Evolutionary conservation across 2,797 vertebrate species (phyloP).

Genomic region (Silurus aristotelis): DNA sequence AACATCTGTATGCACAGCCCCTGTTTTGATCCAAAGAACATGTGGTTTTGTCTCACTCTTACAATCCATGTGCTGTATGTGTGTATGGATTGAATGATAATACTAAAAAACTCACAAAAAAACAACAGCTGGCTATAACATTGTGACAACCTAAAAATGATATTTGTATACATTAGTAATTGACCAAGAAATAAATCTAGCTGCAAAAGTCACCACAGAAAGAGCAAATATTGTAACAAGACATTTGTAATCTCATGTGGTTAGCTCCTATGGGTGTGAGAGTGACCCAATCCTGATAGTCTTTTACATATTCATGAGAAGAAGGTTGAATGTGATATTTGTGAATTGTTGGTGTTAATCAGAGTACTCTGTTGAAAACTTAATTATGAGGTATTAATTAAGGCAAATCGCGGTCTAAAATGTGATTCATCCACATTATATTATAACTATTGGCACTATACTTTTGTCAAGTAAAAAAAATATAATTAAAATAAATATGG

Average conservation of each 20-base stretch:
- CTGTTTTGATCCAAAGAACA: neutral
- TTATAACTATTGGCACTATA: neutral
- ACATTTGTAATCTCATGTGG: neutral
- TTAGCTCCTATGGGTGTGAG: neutral
- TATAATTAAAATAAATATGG: neutral
- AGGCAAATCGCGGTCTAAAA: neutral
- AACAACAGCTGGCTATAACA: neutral
- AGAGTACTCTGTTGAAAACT: neutral
- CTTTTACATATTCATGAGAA: conserved; percentile 1
- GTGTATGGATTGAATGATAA: neutral
- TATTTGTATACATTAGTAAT: neutral
- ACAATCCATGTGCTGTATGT: neutral
- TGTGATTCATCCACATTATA: neutral
- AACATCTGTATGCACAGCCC: neutral
- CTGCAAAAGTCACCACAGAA: neutral
- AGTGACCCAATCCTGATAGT: neutral
- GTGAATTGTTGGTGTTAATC: neutral
- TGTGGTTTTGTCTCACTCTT: neutral
- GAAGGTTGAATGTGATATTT: neutral
- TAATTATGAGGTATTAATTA: neutral
- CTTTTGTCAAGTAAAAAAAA: neutral
- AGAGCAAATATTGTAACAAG: neutral
- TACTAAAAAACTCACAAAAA: too few relatives aligned
- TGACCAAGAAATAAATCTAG: neutral
- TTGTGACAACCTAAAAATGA: neutral